Conservation (phyloP, 2,113 vertebrate genomes). For the Tapirus terrestris region DNA sequence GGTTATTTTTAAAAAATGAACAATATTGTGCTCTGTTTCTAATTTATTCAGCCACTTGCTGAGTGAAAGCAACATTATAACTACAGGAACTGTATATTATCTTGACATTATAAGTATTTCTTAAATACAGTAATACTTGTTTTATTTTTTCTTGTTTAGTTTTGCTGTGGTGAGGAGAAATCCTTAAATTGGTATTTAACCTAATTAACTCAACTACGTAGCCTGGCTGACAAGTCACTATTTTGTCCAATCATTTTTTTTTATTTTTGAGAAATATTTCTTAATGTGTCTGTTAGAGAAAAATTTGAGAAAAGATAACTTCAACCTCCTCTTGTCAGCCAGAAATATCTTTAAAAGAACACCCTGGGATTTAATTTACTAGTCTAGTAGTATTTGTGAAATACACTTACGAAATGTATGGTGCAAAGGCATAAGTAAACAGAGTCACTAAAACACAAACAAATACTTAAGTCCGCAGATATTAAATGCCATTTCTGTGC, state of each 20-base stretch:
- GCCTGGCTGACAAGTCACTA: neutral
- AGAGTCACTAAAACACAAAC: neutral
- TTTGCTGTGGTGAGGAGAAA: neutral
- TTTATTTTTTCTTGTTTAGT: slow-evolving; percentile 48
- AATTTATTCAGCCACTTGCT: slow-evolving; percentile 64
- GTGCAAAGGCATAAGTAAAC: neutral
- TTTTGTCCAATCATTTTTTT: neutral
- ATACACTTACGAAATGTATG: neutral
- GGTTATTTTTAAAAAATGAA: slow-evolving; percentile 58
- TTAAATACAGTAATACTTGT: neutral
- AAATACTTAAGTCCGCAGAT: neutral
- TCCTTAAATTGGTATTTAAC: neutral
- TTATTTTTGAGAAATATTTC: slow-evolving; percentile 29
- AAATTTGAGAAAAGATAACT: neutral
- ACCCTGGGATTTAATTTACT: neutral
- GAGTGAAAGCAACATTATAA: slow-evolving; percentile 43
- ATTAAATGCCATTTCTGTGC: neutral
- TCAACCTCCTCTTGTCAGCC: neutral
- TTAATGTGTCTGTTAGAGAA: neutral
- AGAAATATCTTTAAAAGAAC: neutral
- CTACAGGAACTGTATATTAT: neutral
- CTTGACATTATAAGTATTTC: slow-evolving; percentile 52
- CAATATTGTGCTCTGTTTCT: slow-evolving; percentile 66
- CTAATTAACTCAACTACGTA: neutral
- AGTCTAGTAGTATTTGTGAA: neutral